Conservation (phyloP, 2,113 vertebrate species). For the Prolemur simus region DNA sequence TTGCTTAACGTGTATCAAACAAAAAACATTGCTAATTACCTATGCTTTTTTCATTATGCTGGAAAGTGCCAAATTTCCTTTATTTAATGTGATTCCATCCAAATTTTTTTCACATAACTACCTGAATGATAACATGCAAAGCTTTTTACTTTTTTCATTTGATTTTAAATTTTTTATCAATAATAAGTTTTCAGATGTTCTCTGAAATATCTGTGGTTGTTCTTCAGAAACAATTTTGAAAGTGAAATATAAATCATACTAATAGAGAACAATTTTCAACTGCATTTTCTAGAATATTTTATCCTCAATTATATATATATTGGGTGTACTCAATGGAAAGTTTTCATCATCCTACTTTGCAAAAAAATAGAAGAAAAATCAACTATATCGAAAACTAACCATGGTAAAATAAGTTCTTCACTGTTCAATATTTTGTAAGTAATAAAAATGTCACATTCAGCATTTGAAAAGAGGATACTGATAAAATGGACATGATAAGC, state of each 20-base stretch:
- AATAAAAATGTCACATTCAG: not conserved
- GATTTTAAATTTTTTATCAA: slow-evolving; percentile 24
- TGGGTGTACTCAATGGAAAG: not conserved
- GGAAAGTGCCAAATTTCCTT: not conserved
- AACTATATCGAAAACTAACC: not conserved
- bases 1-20: not conserved
- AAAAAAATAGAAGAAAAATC: not conserved
- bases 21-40: not conserved
- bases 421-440: not conserved
- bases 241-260: slow-evolving; percentile 10
- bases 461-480: not conserved
- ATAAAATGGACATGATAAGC: not conserved
- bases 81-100: not conserved
- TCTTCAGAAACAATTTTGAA: not conserved
- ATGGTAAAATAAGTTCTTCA: not conserved
- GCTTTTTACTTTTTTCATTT: not conserved
- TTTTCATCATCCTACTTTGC: not conserved
- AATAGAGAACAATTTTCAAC: not conserved
- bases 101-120: not conserved
- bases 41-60: not conserved
- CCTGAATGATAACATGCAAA: not conserved
- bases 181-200: slow-evolving; percentile 26
- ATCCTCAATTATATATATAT: not conserved
- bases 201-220: not conserved
- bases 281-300: not conserved